phyloP scores from a whole-genome alignment of 2,113 vertebrate genomes.

The Ochotona curzoniae region DNA sequence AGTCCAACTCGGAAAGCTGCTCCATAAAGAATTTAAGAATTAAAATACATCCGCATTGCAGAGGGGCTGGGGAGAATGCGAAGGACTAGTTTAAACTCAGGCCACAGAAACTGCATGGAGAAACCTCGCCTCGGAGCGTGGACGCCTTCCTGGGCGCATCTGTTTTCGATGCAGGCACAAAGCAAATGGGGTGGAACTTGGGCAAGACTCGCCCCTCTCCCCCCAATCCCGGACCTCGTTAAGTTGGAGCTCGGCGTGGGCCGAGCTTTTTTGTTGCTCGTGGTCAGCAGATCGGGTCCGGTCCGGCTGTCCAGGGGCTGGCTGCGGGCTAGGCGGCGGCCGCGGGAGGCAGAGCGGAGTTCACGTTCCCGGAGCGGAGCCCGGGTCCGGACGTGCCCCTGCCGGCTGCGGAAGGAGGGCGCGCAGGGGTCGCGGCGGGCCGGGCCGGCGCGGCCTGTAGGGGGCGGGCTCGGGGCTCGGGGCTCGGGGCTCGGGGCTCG shows the following conservation, averaged over 20 bases:
- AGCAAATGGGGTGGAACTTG: slow-evolving; percentile 79
- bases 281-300: slow-evolving; percentile 50
- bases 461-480: slow-evolving; percentile 51
- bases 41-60: slow-evolving; percentile 89
- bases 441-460: slow-evolving; percentile 61
- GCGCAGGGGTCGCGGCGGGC: slow-evolving; percentile 30
- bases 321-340: not conserved
- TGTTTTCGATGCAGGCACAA: slow-evolving; percentile 78
- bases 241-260: slow-evolving; percentile 45
- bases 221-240: not conserved
- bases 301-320: not conserved
- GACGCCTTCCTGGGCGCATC: slow-evolving; percentile 68
- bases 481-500: not conserved
- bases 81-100: slow-evolving; percentile 83
- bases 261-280: slow-evolving; percentile 33
- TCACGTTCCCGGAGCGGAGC: not conserved
- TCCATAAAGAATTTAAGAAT: slow-evolving; percentile 81
- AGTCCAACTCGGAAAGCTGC: slow-evolving; percentile 69
- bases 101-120: slow-evolving; percentile 76
- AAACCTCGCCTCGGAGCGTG: slow-evolving; percentile 68
- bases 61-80: slow-evolving; percentile 80
- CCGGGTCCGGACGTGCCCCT: not conserved
- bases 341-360: not conserved
- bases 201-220: slow-evolving; percentile 38
- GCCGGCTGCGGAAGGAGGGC: not conserved